Base-by-base conservation (phyloP, 2,113 vertebrate genomes). In the Monopterus albus region DNA sequence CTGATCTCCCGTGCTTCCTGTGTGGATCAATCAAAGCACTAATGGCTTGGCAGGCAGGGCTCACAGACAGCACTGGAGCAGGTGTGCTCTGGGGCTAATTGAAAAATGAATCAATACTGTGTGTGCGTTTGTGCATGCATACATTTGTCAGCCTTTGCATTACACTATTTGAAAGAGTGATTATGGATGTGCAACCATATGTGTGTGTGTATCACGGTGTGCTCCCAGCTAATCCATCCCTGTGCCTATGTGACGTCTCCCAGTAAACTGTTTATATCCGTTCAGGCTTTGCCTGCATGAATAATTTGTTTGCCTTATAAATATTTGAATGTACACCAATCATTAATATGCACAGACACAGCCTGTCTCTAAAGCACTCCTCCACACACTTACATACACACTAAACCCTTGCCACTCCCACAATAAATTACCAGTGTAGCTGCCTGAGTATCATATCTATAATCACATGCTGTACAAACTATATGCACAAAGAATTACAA, bases 231-330 rank as follows among this genome's bases (percentile, higher is more conserved):
- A 90, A 91, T 91, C 90, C 79, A 79, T 92, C 74, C 78, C 80
- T 73, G 76, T 75, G 83, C 81, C 88, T 80, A 90, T 88, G 82
- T 91, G 91, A 87, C 89, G 78, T 91, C 89, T 89, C 71, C 80
- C 80, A 63, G 89, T 90, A 91, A 93, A 94, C 91, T 91, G 92
- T 93, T 92, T 93, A 91, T 92, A 93, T 93, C 90, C 87, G 88
- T 88, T 91, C 84, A 71, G 80, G 84, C 89, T 83, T 89, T 87
- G 80, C 85, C 84, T 51, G 75, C 91, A 93, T 93, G 79, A 94
- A 93, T 94, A 91, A 94, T 93, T 93, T 83, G 90, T 92, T 89
- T 89, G 84, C 68, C 82, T 91, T 82, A 91, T 94, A 92, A 93
- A 94, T 94, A 93, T 92, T 93, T 92, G 84, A 92, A 89, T 84